These are phyloP conservation scores for Bothrops jararaca DNA, from an alignment of 2,113 vertebrate species.

Conservation along the genomic window DNA sequence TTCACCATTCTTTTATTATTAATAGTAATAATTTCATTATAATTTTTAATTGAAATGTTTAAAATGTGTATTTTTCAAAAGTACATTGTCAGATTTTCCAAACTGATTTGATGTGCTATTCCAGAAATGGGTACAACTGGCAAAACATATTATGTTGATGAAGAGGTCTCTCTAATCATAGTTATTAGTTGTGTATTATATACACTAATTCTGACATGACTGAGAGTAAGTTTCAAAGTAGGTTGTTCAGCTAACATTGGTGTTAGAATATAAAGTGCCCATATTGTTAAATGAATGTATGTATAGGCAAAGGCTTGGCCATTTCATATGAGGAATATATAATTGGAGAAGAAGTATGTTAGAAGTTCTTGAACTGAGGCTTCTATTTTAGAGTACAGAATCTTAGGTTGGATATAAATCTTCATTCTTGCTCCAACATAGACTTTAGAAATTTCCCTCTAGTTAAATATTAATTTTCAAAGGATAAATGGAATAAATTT, in stretches of 20 bases:
- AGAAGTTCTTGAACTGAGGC: not conserved
- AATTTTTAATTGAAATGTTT: not conserved
- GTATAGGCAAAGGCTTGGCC: not conserved
- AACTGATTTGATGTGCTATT: not conserved
- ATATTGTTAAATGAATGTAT: not conserved
- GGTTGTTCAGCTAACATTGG: not conserved
- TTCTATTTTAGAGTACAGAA: not conserved
- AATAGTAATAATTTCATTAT: not conserved
- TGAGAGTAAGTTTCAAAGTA: not conserved
- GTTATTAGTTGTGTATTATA: not conserved
- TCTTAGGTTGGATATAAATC: not conserved
- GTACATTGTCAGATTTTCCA: not conserved
- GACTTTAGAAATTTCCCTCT: not conserved
- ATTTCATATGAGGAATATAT: not conserved
- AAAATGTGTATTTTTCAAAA: not conserved
- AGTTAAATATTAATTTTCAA: not conserved
- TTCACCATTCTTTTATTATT: not conserved
- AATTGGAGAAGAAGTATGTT: not conserved
- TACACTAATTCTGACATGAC: not conserved
- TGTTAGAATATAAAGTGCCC: not conserved
- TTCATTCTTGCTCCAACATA: not conserved
- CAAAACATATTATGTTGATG: not conserved
- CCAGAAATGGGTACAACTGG: not conserved
- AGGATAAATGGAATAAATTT: not conserved
- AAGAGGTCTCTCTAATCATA: not conserved